phyloP scores from a whole-genome alignment of 2,113 vertebrate genomes.

The Osmerus mordax region DNA sequence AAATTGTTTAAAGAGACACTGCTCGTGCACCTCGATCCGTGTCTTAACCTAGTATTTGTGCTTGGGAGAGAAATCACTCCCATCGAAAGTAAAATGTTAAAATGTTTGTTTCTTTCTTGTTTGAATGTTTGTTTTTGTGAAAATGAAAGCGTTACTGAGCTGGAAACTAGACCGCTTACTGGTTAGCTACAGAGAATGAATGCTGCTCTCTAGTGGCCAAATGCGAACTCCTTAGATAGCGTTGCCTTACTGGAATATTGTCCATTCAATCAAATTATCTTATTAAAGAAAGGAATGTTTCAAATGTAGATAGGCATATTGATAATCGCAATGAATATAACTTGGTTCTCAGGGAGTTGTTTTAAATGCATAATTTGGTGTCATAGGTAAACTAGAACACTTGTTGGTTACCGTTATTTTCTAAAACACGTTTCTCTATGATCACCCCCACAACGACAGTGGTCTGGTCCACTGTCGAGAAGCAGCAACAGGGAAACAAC shows the following conservation, averaged over 20 bases:
- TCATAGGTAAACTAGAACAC: not conserved
- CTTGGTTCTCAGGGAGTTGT: not conserved
- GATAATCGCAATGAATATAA: too few relatives aligned
- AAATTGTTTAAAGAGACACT: constrained; percentile 15
- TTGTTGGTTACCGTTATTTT: not conserved
- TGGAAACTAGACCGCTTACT: not conserved
- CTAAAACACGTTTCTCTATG: not conserved
- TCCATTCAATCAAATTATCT: too few relatives aligned
- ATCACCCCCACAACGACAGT: not conserved
- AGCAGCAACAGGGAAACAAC: constrained; percentile 20
- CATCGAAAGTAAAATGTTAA: not conserved
- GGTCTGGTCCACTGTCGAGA: not conserved
- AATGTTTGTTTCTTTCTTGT: not conserved
- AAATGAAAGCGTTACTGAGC: not conserved
- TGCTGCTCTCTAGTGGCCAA: constrained; percentile 11
- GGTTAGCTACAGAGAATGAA: too few relatives aligned
- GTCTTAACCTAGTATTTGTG: too few relatives aligned
- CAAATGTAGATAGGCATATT: too few relatives aligned
- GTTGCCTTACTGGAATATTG: too few relatives aligned
- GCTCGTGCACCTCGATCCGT: too few relatives aligned
- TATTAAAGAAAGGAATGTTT: too few relatives aligned
- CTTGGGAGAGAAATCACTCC: too few relatives aligned
- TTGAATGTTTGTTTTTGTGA: too few relatives aligned
- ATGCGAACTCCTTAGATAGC: not conserved
- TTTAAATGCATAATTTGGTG: not conserved